phyloP scores from a whole-genome alignment of 2,888 invertebrate genomes.

The Pinctada fucata region DNA sequence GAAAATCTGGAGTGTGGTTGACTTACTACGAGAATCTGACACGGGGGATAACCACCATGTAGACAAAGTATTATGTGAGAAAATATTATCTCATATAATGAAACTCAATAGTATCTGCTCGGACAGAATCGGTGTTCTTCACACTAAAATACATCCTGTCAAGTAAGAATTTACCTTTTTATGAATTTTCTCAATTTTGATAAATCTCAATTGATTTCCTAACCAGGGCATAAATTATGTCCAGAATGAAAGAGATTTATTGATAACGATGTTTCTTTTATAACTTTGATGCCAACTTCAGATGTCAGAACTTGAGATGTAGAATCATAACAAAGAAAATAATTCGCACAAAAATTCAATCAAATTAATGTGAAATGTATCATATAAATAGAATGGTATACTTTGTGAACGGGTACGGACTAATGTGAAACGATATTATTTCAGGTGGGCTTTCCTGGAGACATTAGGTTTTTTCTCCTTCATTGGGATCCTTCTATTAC shows the following conservation, averaged over 20 bases:
- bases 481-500: conserved; percentile 64
- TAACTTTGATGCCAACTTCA: no score
- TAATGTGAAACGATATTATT: conserved; percentile 1
- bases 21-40: conserved; percentile 56
- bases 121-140: conserved; percentile 63
- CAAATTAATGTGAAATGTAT: no score
- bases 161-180: conserved; percentile 56
- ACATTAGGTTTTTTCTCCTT: conserved; percentile 68
- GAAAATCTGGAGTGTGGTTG: conserved; percentile 64
- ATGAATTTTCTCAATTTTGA: no score
- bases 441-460: conserved; percentile 69
- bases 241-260: no score
- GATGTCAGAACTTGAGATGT: no score
- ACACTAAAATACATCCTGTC: conserved; percentile 65
- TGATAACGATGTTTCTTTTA: no score
- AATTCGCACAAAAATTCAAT: no score
- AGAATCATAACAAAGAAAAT: no score
- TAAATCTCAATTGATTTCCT: no score
- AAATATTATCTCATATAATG: conserved; percentile 60
- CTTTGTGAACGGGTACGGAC: no score
- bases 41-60: conserved; percentile 41
- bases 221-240: no score
- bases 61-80: conserved; percentile 57
- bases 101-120: conserved; percentile 67
- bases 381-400: no score